Percentiles rank a stretch among this genome's conserved stretches.
Evolutionary conservation across 1,140 invertebrate species (phyloP).

Genomic region (Monochamus saltuarius): DNA sequence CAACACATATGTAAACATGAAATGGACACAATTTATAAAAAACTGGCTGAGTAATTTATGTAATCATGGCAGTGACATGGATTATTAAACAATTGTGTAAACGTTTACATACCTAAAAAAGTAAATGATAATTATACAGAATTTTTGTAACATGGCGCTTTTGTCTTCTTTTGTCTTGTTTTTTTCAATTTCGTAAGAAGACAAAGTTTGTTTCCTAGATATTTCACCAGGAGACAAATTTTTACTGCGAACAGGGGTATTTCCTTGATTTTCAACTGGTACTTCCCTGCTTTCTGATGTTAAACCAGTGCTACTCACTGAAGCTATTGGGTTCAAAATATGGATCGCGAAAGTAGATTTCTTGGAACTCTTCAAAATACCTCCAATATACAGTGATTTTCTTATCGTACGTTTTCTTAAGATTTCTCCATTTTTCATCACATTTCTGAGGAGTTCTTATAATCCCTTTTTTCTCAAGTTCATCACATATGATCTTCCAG

Average conservation of each 20-base stretch:
- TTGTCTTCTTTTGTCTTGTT: no score
- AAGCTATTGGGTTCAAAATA: constrained; percentile 1
- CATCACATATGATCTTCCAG: constrained; percentile 4
- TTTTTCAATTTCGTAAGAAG: constrained; percentile 8
- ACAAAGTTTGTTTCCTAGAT: constrained; percentile 8
- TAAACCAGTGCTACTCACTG: constrained; percentile 10
- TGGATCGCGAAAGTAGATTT: constrained; percentile 14
- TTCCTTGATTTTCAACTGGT: neutral
- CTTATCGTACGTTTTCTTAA: constrained; percentile 14
- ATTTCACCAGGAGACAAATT: constrained; percentile 11
- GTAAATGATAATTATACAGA: no score
- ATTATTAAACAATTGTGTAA: no score
- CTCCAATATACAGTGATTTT: neutral
- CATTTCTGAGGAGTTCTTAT: neutral
- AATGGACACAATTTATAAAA: no score
- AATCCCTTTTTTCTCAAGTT: constrained; percentile 3
- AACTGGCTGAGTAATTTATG: no score
- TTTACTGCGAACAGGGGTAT: neutral
- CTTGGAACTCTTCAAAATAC: constrained; percentile 12
- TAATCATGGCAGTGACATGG: no score
- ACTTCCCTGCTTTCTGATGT: neutral
- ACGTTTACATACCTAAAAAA: no score
- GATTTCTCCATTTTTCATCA: constrained; percentile 13
- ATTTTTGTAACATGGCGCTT: constrained; percentile 15
- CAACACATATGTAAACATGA: no score